Evolutionary conservation across 2,888 invertebrate genomes (phyloP).

Genomic region (Aproaerema taeniolella): DNA sequence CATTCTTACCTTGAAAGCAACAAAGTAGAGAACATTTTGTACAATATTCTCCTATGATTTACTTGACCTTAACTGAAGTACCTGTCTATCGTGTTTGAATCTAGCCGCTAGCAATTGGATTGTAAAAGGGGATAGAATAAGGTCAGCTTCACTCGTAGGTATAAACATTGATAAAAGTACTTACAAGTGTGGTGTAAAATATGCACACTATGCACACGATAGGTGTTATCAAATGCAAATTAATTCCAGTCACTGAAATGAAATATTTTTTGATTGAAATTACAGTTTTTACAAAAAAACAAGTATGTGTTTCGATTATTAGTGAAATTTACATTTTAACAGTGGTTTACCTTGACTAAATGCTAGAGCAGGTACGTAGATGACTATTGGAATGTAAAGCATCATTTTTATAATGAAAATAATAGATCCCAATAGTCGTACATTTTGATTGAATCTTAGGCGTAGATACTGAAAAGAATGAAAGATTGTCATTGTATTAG

Average conservation of each 20-base stretch:
- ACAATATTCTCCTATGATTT: conserved; percentile 19
- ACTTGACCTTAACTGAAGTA: too few relatives aligned
- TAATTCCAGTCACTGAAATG: conserved; percentile 87
- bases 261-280: too few relatives aligned
- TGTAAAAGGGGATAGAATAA: conserved; percentile 29
- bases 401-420: conserved; percentile 86
- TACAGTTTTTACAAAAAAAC: background rate
- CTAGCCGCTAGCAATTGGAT: too few relatives aligned
- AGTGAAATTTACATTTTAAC: conserved; percentile 1
- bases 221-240: conserved; percentile 86
- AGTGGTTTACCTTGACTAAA: conserved; percentile 83
- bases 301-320: background rate
- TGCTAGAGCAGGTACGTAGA: conserved; percentile 92
- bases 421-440: conserved; percentile 81
- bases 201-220: conserved; percentile 92
- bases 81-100: too few relatives aligned
- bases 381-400: conserved; percentile 88
- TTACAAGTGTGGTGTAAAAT: conserved; percentile 93
- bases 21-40: background rate
- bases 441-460: conserved; percentile 81
- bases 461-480: conserved; percentile 82
- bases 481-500: too few relatives aligned
- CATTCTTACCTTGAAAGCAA: too few relatives aligned
- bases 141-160: conserved; percentile 28
- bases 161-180: conserved; percentile 35